These are phyloP conservation scores for Etia nguti DNA, from an alignment of 2,113 vertebrate species.

Conservation along the genomic window DNA sequence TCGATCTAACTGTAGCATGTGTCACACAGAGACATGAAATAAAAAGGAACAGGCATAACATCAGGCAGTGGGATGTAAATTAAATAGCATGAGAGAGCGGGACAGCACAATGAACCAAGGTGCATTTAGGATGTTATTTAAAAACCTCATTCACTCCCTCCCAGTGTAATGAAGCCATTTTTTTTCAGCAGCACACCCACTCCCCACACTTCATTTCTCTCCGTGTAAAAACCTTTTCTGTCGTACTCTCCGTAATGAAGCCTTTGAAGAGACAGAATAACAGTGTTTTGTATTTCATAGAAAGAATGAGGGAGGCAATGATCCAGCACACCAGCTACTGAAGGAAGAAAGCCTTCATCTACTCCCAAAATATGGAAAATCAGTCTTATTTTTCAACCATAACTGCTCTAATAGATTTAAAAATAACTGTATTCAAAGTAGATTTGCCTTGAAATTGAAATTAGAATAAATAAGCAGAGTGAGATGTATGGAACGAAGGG, in stretches of 20 bases:
- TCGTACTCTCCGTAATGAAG: background rate
- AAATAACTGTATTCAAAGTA: background rate
- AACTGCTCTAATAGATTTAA: background rate
- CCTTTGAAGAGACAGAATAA: constrained; percentile 10
- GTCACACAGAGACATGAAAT: background rate
- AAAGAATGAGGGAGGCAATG: background rate
- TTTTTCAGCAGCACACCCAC: constrained; percentile 6
- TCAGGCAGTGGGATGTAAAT: background rate
- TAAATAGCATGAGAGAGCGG: background rate
- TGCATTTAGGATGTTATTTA: constrained; percentile 22
- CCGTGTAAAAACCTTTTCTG: background rate
- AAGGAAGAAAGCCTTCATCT: background rate
- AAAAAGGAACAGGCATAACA: background rate
- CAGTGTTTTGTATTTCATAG: background rate
- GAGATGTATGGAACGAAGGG: background rate
- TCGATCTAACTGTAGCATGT: background rate
- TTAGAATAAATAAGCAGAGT: background rate
- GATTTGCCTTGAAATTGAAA: background rate
- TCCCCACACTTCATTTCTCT: constrained; percentile 13
- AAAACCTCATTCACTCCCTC: background rate
- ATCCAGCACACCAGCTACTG: background rate
- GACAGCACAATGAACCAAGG: background rate
- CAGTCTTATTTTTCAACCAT: background rate
- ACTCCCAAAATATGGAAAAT: background rate
- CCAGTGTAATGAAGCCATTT: constrained; percentile 17